These are phyloP conservation scores for Galemys pyrenaicus DNA, from an alignment of 2,113 vertebrate genomes.

Conservation along the genomic window DNA sequence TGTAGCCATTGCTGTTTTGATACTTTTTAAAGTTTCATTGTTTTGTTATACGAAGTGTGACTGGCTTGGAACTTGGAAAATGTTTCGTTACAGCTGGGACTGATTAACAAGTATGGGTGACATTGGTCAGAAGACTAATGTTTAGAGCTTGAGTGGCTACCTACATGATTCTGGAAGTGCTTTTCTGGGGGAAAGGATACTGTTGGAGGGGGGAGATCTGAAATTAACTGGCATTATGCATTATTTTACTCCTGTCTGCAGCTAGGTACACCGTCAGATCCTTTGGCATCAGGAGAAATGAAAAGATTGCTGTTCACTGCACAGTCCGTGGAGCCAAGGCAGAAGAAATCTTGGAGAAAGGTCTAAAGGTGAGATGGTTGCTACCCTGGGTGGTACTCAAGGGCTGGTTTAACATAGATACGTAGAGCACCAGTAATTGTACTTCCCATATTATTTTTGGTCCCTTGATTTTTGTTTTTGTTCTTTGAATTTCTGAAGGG, in stretches of 20 bases:
- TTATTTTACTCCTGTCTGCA: conserved; percentile 72
- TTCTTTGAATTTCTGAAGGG: background rate
- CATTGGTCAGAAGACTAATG: background rate
- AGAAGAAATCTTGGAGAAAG: conserved; percentile 98
- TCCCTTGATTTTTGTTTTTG: background rate
- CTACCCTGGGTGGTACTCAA: rapidly evolving
- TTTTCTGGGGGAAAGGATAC: too few species aligned
- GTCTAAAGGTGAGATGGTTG: conserved; percentile 87
- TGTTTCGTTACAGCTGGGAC: background rate
- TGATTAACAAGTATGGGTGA: background rate
- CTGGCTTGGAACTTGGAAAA: background rate
- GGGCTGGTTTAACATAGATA: background rate
- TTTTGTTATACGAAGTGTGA: background rate
- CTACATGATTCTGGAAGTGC: background rate
- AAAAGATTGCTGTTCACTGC: conserved; percentile 99
- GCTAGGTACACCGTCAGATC: conserved; percentile 98
- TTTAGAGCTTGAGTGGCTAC: background rate
- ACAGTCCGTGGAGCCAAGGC: conserved; percentile 98
- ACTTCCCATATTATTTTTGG: background rate
- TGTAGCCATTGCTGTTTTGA: background rate
- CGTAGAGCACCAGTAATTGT: background rate
- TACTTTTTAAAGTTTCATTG: background rate
- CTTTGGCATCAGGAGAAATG: conserved; percentile 97
- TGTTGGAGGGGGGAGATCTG: too few species aligned
- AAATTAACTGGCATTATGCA: background rate